A percentile compares a stretch with the other conserved stretches of the same genome.
Conservation (phyloP, 1,140 invertebrate genomes). For the Parasteatoda tepidariorum region DNA sequence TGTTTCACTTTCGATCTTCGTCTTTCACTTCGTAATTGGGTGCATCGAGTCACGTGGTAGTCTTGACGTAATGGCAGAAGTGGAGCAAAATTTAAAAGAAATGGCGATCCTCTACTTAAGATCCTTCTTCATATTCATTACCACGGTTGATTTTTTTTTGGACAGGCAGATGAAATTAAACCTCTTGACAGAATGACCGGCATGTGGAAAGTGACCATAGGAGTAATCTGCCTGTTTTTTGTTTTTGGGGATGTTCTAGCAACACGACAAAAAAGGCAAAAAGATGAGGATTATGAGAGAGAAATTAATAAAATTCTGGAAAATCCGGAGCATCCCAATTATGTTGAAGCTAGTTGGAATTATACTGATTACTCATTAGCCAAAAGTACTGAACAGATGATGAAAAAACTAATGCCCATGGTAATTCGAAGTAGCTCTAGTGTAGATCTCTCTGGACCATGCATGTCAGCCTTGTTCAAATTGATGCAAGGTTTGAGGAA, state of each 20-base stretch:
- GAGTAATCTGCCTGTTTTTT: neutral
- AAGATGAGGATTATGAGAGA: neutral
- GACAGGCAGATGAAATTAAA: neutral
- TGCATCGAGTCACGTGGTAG: neutral
- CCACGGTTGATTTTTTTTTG: neutral
- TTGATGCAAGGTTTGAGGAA: conserved; percentile 38
- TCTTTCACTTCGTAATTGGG: conserved; percentile 1
- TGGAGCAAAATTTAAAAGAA: conserved; percentile 16
- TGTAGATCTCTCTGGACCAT: conserved; percentile 43
- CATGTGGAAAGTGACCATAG: neutral
- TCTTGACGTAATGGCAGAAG: conserved; percentile 8
- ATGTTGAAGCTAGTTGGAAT: conserved; percentile 40
- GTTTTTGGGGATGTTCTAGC: neutral
- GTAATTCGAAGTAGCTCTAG: conserved; percentile 42
- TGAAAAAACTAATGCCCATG: conserved; percentile 55
- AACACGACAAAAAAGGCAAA: neutral
- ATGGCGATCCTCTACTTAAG: neutral
- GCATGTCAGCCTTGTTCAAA: conserved; percentile 49
- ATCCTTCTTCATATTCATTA: neutral
- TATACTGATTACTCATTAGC: conserved; percentile 10
- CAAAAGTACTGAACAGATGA: conserved; percentile 18
- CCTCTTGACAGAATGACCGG: conserved; percentile 1
- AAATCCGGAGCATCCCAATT: conserved; percentile 16
- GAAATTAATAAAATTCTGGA: conserved; percentile 10
- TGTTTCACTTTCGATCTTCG: conserved; percentile 18